Conservation (phyloP, 2,113 vertebrate species). For the Cinclus mexicanus region DNA sequence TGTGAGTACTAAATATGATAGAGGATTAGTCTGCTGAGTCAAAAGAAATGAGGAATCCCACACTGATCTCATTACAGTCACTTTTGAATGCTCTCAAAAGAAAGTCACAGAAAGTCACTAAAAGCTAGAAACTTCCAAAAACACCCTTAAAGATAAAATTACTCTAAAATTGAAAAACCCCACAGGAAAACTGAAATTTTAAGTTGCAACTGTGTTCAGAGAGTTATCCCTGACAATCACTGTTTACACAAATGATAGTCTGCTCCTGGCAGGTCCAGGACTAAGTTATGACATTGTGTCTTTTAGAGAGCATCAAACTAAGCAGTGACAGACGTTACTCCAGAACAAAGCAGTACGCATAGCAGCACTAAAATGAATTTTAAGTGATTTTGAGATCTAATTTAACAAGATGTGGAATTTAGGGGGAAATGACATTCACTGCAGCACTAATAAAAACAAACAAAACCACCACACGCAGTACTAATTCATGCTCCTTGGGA, state of each 20-base stretch:
- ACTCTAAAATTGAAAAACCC: neutral
- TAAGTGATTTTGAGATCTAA: neutral
- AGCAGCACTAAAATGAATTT: neutral
- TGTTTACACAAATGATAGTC: neutral
- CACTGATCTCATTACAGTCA: neutral
- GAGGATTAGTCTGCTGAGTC: neutral
- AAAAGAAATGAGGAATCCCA: neutral
- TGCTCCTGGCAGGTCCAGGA: neutral
- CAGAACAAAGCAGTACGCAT: neutral
- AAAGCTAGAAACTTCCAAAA: neutral
- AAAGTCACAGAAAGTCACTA: neutral
- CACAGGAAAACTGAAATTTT: neutral
- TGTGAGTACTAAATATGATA: neutral
- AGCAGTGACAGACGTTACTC: neutral
- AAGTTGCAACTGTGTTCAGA: neutral
- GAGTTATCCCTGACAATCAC: neutral
- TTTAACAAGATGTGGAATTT: neutral
- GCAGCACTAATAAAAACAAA: neutral
- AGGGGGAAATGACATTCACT: neutral
- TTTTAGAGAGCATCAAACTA: neutral
- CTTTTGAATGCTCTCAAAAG: neutral
- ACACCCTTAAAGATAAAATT: neutral
- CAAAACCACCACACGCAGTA: neutral
- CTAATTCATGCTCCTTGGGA: neutral
- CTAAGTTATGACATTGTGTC: neutral